Evolutionary conservation across 2,797 vertebrate species (phyloP).

Genomic region (Mycteria americana): DNA sequence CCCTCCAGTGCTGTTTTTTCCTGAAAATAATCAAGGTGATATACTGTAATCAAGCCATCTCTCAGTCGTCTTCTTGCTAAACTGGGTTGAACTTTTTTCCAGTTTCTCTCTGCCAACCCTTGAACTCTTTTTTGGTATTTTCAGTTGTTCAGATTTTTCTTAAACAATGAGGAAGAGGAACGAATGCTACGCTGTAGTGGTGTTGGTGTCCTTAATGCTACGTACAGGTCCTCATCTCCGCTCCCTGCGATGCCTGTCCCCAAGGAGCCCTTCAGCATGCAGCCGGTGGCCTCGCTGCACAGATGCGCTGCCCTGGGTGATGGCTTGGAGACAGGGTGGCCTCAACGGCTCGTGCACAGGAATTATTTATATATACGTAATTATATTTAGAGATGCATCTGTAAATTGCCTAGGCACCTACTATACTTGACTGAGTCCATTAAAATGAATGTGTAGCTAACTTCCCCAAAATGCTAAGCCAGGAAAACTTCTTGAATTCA

Average conservation of each 20-base stretch:
- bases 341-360: rapidly evolving
- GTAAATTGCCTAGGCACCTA: rapidly evolving
- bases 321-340: background rate
- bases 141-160: background rate
- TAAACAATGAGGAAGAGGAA: background rate
- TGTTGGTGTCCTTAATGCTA: background rate
- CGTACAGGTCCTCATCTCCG: background rate
- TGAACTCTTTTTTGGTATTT: background rate
- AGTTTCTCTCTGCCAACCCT: background rate
- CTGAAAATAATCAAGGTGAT: background rate
- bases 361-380: rapidly evolving
- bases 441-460: rapidly evolving
- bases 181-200: rapidly evolving
- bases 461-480: background rate
- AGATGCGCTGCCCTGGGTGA: background rate
- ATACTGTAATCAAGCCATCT: background rate
- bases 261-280: rapidly evolving
- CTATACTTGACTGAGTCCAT: rapidly evolving
- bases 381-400: background rate
- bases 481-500: background rate
- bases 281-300: rapidly evolving
- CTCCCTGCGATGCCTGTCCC: rapidly evolving
- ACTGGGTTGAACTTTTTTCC: background rate
- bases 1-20: background rate
- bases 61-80: background rate